Conservation (phyloP, 2,888 invertebrate species). For the Cecidostiba fungosa region DNA sequence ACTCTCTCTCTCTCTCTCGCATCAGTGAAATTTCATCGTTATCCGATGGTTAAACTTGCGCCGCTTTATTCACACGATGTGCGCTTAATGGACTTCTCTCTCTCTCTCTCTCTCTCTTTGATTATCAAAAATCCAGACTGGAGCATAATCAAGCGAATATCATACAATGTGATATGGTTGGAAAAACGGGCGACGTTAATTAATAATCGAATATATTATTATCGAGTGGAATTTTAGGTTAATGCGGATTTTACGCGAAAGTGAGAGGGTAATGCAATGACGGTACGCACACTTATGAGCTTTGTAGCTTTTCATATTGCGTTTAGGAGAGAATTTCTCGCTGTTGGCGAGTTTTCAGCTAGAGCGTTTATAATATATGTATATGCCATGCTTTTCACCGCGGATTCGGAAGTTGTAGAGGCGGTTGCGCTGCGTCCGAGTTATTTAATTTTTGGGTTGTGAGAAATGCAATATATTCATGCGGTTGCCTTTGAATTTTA, state of each 20-base stretch:
- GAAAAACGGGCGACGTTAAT: not conserved
- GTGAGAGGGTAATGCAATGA: not conserved
- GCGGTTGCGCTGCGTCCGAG: not conserved
- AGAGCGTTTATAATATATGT: not conserved
- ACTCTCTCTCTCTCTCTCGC: no score
- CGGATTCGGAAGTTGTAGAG: no score
- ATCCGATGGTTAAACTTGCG: constrained; percentile 61
- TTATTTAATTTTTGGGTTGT: not conserved
- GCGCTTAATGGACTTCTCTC: constrained; percentile 55
- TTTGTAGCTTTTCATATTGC: not conserved
- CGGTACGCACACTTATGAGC: not conserved
- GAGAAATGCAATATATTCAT: not conserved
- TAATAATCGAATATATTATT: not conserved
- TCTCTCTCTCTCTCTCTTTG: no score
- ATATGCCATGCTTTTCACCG: no score
- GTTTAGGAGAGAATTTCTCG: not conserved
- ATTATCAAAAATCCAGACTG: constrained; percentile 44
- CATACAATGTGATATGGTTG: not conserved
- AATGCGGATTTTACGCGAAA: not conserved
- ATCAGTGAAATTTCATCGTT: constrained; percentile 58
- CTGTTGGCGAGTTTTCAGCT: not conserved
- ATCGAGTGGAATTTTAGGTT: not conserved
- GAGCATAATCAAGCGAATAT: not conserved
- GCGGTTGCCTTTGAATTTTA: not conserved
- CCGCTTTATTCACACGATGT: constrained; percentile 9